These are phyloP conservation scores for Megaustenia siamemsis DNA, from an alignment of 2,888 invertebrate genomes.

Conservation along the genomic window DNA sequence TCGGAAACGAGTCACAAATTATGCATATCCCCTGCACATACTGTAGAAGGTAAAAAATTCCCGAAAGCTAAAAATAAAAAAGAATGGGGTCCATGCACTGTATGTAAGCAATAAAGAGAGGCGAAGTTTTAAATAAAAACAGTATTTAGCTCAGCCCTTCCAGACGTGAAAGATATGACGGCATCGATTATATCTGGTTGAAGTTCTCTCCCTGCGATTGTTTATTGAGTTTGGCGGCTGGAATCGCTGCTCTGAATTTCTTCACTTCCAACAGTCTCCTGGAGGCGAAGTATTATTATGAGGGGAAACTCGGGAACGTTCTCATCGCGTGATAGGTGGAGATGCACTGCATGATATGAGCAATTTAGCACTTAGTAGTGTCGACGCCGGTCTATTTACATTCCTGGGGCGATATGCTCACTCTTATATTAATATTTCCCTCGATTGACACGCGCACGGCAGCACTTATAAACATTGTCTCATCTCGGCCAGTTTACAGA, in stretches of 20 bases:
- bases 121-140: neutral
- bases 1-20: too few relatives aligned
- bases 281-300: constrained; percentile 16
- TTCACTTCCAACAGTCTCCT: constrained; percentile 9
- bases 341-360: constrained; percentile 43
- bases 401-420: constrained; percentile 43
- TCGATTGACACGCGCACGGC: constrained; percentile 47
- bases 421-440: constrained; percentile 53
- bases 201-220: neutral
- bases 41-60: neutral
- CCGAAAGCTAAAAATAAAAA: neutral
- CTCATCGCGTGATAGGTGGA: constrained; percentile 32
- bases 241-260: neutral
- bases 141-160: neutral
- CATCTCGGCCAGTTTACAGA: constrained; percentile 34
- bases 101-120: too few relatives aligned
- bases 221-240: constrained; percentile 16
- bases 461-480: constrained; percentile 42
- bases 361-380: constrained; percentile 52
- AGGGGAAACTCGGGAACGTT: constrained; percentile 14
- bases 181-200: constrained; percentile 5
- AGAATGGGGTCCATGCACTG: too few relatives aligned
- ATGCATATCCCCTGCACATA: neutral
- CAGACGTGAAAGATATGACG: neutral
- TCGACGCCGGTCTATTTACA: constrained; percentile 51